These are phyloP conservation scores for Enchytraeus crypticus DNA, from an alignment of 2,888 invertebrate species.

Conservation along the genomic window DNA sequence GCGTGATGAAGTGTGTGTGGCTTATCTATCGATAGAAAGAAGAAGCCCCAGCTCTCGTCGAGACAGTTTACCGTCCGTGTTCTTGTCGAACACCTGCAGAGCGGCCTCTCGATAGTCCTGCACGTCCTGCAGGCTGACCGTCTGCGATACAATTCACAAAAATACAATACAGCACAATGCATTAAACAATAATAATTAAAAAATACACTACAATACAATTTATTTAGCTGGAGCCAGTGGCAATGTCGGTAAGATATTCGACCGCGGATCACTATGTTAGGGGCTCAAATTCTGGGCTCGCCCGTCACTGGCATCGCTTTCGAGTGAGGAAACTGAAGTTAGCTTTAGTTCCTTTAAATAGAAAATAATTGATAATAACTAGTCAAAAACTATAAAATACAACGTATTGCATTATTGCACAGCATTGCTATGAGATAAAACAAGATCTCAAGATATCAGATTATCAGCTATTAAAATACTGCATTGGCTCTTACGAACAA, in stretches of 20 bases:
- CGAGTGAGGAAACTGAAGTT: too few relatives aligned
- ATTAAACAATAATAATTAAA: background rate
- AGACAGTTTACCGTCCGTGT: conserved; percentile 13
- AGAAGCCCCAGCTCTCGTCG: conserved; percentile 15
- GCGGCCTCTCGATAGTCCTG: conserved; percentile 10
- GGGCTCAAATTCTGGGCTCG: too few relatives aligned
- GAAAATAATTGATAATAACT: background rate
- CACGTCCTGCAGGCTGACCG: conserved; percentile 12
- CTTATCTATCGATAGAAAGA: conserved; percentile 9
- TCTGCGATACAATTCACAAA: background rate
- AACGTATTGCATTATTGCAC: too few relatives aligned
- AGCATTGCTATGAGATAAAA: too few relatives aligned
- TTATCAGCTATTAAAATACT: too few relatives aligned
- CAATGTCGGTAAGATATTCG: too few relatives aligned
- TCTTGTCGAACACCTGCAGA: conserved; percentile 13
- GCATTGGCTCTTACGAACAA: too few relatives aligned
- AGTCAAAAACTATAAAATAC: too few relatives aligned
- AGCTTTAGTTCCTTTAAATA: background rate
- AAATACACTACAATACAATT: background rate
- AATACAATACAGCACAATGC: background rate
- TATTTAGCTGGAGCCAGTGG: too few relatives aligned
- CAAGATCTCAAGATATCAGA: too few relatives aligned
- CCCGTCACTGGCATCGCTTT: too few relatives aligned
- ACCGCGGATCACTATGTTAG: too few relatives aligned
- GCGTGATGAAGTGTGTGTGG: background rate